Evolutionary conservation across 2,888 invertebrate species (phyloP).

Genomic region (Caenorhabditis sp.): DNA sequence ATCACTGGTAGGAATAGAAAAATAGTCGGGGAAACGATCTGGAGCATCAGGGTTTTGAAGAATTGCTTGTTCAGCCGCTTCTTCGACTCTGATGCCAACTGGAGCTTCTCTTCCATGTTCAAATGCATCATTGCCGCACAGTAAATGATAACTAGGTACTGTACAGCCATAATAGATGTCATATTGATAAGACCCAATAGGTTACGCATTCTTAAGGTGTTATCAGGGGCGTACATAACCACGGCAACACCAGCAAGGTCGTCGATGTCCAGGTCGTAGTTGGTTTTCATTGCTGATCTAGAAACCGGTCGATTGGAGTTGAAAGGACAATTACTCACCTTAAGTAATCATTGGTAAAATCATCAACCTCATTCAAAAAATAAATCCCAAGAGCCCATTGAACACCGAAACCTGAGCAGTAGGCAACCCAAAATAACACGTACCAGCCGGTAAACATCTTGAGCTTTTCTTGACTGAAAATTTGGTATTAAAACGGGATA

Average conservation of each 20-base stretch:
- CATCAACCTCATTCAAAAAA: background rate
- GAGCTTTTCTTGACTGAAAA: slow-evolving; percentile 21
- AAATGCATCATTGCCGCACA: slow-evolving; percentile 28
- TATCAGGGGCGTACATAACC: slow-evolving; percentile 1
- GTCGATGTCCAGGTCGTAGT: slow-evolving; percentile 14
- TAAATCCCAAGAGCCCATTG: slow-evolving; percentile 23
- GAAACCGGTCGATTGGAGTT: no score
- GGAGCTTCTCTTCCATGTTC: slow-evolving; percentile 21
- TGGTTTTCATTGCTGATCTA: background rate
- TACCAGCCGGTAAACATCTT: slow-evolving; percentile 2
- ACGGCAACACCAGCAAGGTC: slow-evolving; percentile 20
- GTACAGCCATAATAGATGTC: slow-evolving; percentile 13
- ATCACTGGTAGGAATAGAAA: slow-evolving; percentile 19
- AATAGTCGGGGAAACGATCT: slow-evolving; percentile 23
- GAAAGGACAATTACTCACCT: no score
- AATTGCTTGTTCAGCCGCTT: slow-evolving; percentile 15
- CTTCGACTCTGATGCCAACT: background rate
- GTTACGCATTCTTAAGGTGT: slow-evolving; percentile 14
- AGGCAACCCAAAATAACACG: slow-evolving; percentile 11
- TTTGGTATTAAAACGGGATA: background rate
- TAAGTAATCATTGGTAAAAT: slow-evolving; percentile 4
- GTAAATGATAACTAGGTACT: slow-evolving; percentile 27
- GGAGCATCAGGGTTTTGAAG: slow-evolving; percentile 26
- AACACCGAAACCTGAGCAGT: slow-evolving; percentile 20
- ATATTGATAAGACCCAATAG: slow-evolving; percentile 19